These are phyloP conservation scores for Panonychus citri DNA, from an alignment of 1,140 invertebrate species.

Conservation along the genomic window DNA sequence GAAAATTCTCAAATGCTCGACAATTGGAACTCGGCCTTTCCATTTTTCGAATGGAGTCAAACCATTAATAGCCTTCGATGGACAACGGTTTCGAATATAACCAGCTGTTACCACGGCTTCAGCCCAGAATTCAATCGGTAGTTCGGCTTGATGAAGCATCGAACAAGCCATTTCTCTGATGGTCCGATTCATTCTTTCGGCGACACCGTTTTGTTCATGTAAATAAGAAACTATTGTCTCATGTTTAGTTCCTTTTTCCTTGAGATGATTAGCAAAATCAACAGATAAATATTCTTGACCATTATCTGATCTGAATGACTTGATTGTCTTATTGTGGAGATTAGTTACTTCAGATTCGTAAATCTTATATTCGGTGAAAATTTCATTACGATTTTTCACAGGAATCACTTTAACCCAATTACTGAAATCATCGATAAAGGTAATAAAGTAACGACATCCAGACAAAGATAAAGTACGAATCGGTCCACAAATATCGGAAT, in stretches of 20 bases:
- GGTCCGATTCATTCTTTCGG: constrained; percentile 22
- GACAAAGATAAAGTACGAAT: constrained; percentile 21
- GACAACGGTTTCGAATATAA: background rate
- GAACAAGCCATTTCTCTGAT: constrained; percentile 12
- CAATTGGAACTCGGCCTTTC: background rate
- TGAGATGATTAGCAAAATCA: background rate
- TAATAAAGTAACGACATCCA: constrained; percentile 20
- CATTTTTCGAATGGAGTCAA: constrained; percentile 13
- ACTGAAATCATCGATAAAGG: constrained; percentile 24
- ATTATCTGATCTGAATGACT: constrained; percentile 9
- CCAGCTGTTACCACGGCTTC: background rate
- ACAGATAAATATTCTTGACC: constrained; percentile 3
- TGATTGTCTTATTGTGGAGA: background rate
- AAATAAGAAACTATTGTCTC: constrained; percentile 15
- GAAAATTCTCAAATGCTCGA: constrained; percentile 8
- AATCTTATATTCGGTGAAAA: no score
- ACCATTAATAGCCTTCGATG: background rate
- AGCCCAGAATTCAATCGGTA: background rate
- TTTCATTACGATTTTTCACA: no score
- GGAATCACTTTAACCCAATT: background rate
- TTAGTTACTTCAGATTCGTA: background rate
- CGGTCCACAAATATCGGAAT: constrained; percentile 24
- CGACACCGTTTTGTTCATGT: constrained; percentile 22
- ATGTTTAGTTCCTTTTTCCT: background rate
- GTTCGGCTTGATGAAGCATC: constrained; percentile 3